These are phyloP conservation scores for Astropecten irregularis DNA, from an alignment of 53 echinoderm and acorn worm species.

Conservation along the genomic window DNA sequence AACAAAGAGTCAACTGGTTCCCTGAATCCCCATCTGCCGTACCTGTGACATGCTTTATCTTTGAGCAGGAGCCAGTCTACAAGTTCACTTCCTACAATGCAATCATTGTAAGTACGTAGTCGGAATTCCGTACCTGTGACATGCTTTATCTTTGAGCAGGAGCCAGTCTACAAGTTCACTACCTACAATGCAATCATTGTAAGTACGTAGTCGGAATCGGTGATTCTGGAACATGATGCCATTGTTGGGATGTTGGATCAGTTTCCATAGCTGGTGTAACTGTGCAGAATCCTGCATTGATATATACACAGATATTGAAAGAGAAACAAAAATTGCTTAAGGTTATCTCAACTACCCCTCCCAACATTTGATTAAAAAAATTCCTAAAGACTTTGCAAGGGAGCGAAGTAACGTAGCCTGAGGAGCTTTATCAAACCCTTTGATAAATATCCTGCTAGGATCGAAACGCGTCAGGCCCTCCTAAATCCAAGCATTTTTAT, in stretches of 20 bases:
- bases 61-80: conserved; percentile 91
- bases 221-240: conserved; percentile 93
- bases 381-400: too few relatives aligned
- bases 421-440: too few relatives aligned
- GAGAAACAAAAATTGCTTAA: too few relatives aligned
- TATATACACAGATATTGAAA: too few relatives aligned
- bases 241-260: conserved; percentile 85
- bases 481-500: too few relatives aligned
- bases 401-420: too few relatives aligned
- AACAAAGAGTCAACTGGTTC: too few relatives aligned
- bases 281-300: conserved; percentile 96
- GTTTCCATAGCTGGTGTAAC: conserved; percentile 82
- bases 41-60: conserved; percentile 91
- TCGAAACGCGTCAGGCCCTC: too few relatives aligned
- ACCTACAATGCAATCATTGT: conserved; percentile 89
- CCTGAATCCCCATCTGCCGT: too few relatives aligned
- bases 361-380: too few relatives aligned
- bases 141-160: conserved; percentile 83
- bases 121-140: conserved; percentile 91
- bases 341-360: too few relatives aligned
- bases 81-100: conserved; percentile 90
- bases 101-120: conserved; percentile 86
- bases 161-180: conserved; percentile 96
- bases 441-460: too few relatives aligned
- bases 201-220: conserved; percentile 87